These are phyloP conservation scores for Sebastes umbrosus DNA, from an alignment of 2,797 vertebrate species.

Conservation along the genomic window DNA sequence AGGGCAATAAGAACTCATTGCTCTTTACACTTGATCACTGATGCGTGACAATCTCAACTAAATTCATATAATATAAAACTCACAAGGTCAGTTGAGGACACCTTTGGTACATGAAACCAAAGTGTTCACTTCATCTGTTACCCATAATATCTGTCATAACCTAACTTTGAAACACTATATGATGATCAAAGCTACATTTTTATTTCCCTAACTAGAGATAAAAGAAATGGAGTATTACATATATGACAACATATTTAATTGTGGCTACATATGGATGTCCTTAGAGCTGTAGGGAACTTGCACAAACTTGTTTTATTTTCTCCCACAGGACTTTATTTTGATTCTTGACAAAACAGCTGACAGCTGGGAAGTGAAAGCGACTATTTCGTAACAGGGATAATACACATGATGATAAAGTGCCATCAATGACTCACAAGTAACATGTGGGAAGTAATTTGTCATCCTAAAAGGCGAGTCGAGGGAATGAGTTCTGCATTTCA, in stretches of 20 bases:
- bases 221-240: neutral
- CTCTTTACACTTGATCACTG: neutral
- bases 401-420: slow-evolving; percentile 3
- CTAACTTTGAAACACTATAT: neutral
- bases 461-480: neutral
- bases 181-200: neutral
- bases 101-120: neutral
- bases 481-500: neutral
- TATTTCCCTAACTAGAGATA: neutral
- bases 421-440: slow-evolving; percentile 14
- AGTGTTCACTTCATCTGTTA: neutral
- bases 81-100: neutral
- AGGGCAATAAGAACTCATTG: neutral
- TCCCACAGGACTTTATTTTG: slow-evolving; percentile 32
- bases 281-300: neutral
- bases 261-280: neutral
- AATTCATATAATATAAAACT: neutral
- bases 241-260: neutral
- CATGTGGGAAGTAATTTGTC: neutral
- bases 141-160: neutral
- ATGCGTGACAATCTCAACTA: neutral
- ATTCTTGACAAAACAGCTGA: neutral
- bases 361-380: slow-evolving; percentile 24
- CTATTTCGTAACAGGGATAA: neutral
- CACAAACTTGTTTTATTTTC: neutral